Base-by-base conservation (phyloP, 2,797 vertebrate species). In the Chelmon rostratus region DNA sequence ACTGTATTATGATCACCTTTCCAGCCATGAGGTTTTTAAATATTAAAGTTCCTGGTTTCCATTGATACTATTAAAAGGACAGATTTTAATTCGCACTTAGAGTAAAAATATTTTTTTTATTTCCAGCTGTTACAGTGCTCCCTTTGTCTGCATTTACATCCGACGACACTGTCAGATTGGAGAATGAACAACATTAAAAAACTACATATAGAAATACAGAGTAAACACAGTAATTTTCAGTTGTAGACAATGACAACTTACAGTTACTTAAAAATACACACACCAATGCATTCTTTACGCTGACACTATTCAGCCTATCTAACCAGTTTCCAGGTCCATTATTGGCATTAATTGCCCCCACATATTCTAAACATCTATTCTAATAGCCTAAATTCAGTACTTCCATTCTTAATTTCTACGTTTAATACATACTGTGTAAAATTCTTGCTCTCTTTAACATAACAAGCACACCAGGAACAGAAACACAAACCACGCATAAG, bases 281-380 rank as follows among this genome's bases (percentile, higher is more conserved):
- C 9, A 38, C 18, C 11, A 13, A 35, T 65, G 12, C 33, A 68
- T 57, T 47, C 16, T 16, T 31, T 40, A 56, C 8, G 56, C 53
- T 62, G 16, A 64, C 31, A 63, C 19, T 54, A 8, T 69, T 53
- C 18, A 38, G n/a, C 18, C 11, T 44, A 53, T 59, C 10, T 25
- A 46, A 64, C 31, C 16, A 52, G 47, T 56, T 56, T 63, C 16
- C 12, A 64, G 28, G 35, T 63, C 25, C 25, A 54, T 70, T 54
- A 56, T 56, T 57, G 46, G 7, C 19, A 23, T 50, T 35, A n/a
- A 65, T 23, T 35, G 2, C 19, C 46, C n/a, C 18, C n/a, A 21
- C 0, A n/a, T 37, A 44, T 70, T 44, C 31, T 2, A 49, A 21
- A 68, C n/a, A 13, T 10, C 11, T 11, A 66, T 19, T 58, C 2